Percentiles rank a stretch among this genome's conserved stretches.
phyloP scores from a whole-genome alignment of 2,888 invertebrate species.

The Nesidiocoris tenuis region DNA sequence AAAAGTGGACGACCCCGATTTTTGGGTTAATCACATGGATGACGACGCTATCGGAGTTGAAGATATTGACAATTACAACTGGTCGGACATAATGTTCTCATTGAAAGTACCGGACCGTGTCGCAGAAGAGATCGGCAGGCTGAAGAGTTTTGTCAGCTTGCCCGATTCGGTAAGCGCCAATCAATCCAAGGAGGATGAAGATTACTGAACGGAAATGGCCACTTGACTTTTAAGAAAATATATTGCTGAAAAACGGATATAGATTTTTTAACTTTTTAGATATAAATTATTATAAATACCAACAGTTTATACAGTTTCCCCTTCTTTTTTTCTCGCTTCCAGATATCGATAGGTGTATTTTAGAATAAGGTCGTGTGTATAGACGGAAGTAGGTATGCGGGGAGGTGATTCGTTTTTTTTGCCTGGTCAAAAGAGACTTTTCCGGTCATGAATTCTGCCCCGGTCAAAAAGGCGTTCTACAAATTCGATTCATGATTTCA shows the following conservation, averaged over 20 bases:
- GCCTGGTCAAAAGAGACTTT: too few relatives aligned
- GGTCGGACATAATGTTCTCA: constrained; percentile 39
- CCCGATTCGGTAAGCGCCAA: constrained; percentile 25
- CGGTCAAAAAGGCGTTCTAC: too few relatives aligned
- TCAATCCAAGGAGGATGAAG: constrained; percentile 11
- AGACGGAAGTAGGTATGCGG: too few relatives aligned
- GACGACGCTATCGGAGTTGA: constrained; percentile 33
- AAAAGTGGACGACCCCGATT: constrained; percentile 29
- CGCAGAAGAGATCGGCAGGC: constrained; percentile 20
- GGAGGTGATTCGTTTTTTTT: too few relatives aligned
- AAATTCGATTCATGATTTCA: too few relatives aligned
- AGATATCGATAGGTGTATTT: too few relatives aligned
- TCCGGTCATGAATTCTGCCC: too few relatives aligned
- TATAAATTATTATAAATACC: too few relatives aligned
- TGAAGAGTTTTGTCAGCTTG: constrained; percentile 26
- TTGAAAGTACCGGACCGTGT: constrained; percentile 24
- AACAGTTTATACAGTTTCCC: too few relatives aligned
- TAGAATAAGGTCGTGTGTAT: too few relatives aligned
- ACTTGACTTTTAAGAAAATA: neutral
- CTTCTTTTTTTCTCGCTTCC: too few relatives aligned
- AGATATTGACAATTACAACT: constrained; percentile 28
- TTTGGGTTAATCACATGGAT: constrained; percentile 39
- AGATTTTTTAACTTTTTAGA: too few relatives aligned
- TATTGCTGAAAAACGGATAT: neutral
- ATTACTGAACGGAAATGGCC: neutral